These are phyloP conservation scores for Batillaria attramentaria DNA, from an alignment of 1,140 invertebrate genomes.

Conservation along the genomic window DNA sequence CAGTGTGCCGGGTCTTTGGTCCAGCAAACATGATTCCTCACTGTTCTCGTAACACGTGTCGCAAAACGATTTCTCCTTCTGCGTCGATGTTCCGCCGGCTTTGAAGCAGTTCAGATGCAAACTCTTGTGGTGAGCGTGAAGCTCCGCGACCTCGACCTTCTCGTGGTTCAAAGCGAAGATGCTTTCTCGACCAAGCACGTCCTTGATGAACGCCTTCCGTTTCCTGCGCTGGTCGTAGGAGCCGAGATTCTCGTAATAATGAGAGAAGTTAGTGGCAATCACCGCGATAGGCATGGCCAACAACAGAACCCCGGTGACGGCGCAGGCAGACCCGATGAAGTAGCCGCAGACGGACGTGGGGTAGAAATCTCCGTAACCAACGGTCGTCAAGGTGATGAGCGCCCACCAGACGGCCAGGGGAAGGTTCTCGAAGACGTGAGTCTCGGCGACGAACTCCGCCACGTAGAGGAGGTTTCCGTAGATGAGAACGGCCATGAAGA, in stretches of 20 bases:
- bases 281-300: constrained; percentile 95
- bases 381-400: constrained; percentile 74
- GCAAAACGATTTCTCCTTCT: too few relatives aligned
- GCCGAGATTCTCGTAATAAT: constrained; percentile 46
- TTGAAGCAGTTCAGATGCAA: too few relatives aligned
- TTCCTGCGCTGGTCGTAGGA: constrained; percentile 29
- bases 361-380: constrained; percentile 72
- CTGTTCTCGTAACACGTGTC: too few relatives aligned
- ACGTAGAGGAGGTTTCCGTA: constrained; percentile 37
- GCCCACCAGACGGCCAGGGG: constrained; percentile 71
- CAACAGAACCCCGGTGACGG: constrained; percentile 99
- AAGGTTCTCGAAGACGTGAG: constrained; percentile 42
- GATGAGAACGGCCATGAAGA: constrained; percentile 36
- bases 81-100: too few relatives aligned
- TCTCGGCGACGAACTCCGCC: constrained; percentile 27
- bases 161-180: too few relatives aligned
- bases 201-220: constrained; percentile 10
- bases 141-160: too few relatives aligned
- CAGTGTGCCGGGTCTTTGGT: too few relatives aligned
- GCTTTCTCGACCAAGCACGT: background rate
- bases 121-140: too few relatives aligned
- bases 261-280: constrained; percentile 71
- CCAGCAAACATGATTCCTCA: too few relatives aligned
- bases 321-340: constrained; percentile 75
- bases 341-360: constrained; percentile 58